These are phyloP conservation scores for Parotocinclus haroldoi DNA, from an alignment of 2,797 vertebrate species.

Conservation along the genomic window DNA sequence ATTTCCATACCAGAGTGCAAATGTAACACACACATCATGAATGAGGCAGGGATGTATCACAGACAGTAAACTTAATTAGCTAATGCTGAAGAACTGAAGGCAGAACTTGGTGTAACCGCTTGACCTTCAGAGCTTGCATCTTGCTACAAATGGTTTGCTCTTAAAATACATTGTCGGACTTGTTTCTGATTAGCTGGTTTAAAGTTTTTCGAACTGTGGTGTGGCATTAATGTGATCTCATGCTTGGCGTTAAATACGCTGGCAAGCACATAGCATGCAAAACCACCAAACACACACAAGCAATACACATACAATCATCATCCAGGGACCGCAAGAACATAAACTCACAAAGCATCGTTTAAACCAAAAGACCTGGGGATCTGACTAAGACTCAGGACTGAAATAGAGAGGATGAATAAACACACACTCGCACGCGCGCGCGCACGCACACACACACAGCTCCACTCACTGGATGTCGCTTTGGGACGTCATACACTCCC, in stretches of 20 bases:
- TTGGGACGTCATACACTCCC: constrained; percentile 99
- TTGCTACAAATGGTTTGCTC: constrained; percentile 40
- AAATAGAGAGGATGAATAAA: constrained; percentile 66
- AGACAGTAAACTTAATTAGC: constrained; percentile 41
- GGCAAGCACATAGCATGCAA: constrained; percentile 49
- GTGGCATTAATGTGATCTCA: constrained; percentile 27
- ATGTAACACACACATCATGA: constrained; percentile 19
- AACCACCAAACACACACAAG: constrained; percentile 31
- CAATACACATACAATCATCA: constrained; percentile 15
- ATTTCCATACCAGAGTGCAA: constrained; percentile 9
- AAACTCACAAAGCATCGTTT: constrained; percentile 5
- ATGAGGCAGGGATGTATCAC: constrained; percentile 12
- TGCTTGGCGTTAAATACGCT: constrained; percentile 15
- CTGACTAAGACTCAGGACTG: constrained; percentile 68
- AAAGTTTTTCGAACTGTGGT: constrained; percentile 30
- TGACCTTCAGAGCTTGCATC: constrained; percentile 38
- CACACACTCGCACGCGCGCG: constrained; percentile 40
- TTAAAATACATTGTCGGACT: constrained; percentile 17
- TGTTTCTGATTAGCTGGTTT: constrained; percentile 30
- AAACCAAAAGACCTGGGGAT: background rate
- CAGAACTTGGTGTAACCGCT: background rate
- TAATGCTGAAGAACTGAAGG: background rate
- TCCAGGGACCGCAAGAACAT: background rate
- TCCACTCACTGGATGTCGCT: constrained; percentile 99
- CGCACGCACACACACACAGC: constrained; percentile 65